A percentile compares a stretch with the other conserved stretches of the same genome.
Conservation (phyloP, 2,797 vertebrate genomes). For the Myotis planiceps region DNA sequence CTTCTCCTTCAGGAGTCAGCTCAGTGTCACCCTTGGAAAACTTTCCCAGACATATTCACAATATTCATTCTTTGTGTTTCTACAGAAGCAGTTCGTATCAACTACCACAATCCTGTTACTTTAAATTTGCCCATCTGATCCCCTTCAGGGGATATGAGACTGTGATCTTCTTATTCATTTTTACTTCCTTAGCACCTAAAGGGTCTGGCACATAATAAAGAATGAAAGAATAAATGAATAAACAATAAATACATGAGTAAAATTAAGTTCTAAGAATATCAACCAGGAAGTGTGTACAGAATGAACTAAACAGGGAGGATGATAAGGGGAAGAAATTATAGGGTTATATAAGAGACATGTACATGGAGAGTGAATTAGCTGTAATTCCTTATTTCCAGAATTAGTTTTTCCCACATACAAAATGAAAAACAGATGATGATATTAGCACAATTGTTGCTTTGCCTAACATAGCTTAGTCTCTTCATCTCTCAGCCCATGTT, state of each 20-base stretch:
- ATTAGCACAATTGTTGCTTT: neutral
- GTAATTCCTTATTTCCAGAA: conserved; percentile 22
- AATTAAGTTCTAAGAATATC: neutral
- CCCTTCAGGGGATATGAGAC: neutral
- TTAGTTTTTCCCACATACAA: neutral
- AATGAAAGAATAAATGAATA: neutral
- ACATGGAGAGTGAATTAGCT: neutral
- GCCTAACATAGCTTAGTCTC: neutral
- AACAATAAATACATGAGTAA: neutral
- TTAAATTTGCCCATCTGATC: neutral
- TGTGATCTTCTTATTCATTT: neutral
- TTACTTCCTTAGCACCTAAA: neutral
- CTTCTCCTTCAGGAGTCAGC: neutral
- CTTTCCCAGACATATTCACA: neutral
- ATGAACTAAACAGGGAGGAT: neutral
- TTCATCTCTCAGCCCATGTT: neutral
- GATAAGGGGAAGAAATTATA: neutral
- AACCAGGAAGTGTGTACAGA: neutral
- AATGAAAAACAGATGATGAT: neutral
- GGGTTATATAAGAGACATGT: neutral
- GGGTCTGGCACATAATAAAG: neutral
- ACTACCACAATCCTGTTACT: neutral
- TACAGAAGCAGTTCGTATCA: neutral
- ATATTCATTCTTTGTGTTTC: neutral
- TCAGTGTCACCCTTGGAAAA: neutral